A percentile compares a stretch with the other conserved stretches of the same genome.
phyloP scores from a whole-genome alignment of 1,140 invertebrate genomes.

The Paracyclopina nana region DNA sequence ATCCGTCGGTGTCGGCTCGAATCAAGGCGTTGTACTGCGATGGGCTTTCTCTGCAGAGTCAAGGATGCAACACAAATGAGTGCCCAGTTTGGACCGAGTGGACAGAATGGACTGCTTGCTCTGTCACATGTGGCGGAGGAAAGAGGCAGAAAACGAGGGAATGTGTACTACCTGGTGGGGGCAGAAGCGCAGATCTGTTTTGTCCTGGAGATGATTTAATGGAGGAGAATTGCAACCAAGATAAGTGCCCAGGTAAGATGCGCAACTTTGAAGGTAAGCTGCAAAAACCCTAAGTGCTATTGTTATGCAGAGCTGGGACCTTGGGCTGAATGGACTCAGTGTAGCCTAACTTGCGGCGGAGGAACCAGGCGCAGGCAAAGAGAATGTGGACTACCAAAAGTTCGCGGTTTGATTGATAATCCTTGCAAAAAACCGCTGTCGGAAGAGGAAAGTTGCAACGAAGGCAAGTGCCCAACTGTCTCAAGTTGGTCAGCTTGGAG shows the following conservation, averaged over 20 bases:
- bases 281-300: no score
- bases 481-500: constrained; percentile 3
- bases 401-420: not conserved
- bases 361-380: constrained; percentile 32
- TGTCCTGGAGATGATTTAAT: not conserved
- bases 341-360: constrained; percentile 45
- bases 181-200: not conserved
- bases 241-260: not conserved
- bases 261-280: no score
- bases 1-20: not conserved
- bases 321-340: constrained; percentile 33
- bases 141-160: not conserved
- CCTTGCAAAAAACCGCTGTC: not conserved
- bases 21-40: not conserved
- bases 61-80: not conserved
- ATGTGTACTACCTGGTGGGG: not conserved
- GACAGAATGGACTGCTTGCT: constrained; percentile 4
- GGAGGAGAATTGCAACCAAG: not conserved
- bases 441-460: not conserved
- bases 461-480: not conserved
- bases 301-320: constrained; percentile 1
- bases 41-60: not conserved
- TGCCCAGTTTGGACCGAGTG: constrained; percentile 9
- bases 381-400: constrained; percentile 19
- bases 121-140: constrained; percentile 6